Evolutionary conservation across 2,113 vertebrate genomes (phyloP).

Genomic region (Trochalopteron elliotii): DNA sequence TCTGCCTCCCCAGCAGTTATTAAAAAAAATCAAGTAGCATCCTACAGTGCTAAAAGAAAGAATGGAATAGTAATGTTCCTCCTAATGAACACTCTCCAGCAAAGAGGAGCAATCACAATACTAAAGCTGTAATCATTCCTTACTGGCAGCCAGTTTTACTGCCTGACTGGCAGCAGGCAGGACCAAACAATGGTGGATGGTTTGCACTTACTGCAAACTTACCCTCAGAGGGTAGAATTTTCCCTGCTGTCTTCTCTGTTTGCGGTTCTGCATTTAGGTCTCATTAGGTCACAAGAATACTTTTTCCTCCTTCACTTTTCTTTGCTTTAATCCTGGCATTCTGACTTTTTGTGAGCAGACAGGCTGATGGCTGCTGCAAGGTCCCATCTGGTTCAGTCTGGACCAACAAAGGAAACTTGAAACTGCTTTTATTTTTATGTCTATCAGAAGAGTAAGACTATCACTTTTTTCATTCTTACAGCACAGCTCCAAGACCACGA

Average conservation of each 20-base stretch:
- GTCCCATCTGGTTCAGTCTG: constrained; percentile 16
- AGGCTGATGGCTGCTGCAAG: neutral
- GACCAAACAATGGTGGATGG: constrained; percentile 30
- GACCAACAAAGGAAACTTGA: neutral
- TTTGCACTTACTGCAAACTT: constrained; percentile 30
- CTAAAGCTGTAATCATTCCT: constrained; percentile 69
- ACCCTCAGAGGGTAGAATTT: constrained; percentile 19
- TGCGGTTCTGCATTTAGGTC: constrained; percentile 14
- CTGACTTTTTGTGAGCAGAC: neutral
- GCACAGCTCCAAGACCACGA: neutral
- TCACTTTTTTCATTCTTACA: neutral
- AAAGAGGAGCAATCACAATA: constrained; percentile 35
- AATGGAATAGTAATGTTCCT: constrained; percentile 45
- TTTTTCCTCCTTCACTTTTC: constrained; percentile 46
- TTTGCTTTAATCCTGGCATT: constrained; percentile 11
- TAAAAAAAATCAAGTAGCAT: constrained; percentile 11
- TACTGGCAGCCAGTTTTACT: constrained; percentile 9
- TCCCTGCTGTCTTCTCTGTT: neutral
- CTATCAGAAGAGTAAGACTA: neutral
- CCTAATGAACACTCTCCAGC: constrained; percentile 36
- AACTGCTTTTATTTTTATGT: neutral
- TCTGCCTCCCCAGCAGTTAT: neutral
- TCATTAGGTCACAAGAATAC: neutral
- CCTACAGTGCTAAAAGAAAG: constrained; percentile 36
- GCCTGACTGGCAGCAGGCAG: constrained; percentile 37